Conservation (phyloP, 2,888 invertebrate species). For the Eristalinus sepulchralis region DNA sequence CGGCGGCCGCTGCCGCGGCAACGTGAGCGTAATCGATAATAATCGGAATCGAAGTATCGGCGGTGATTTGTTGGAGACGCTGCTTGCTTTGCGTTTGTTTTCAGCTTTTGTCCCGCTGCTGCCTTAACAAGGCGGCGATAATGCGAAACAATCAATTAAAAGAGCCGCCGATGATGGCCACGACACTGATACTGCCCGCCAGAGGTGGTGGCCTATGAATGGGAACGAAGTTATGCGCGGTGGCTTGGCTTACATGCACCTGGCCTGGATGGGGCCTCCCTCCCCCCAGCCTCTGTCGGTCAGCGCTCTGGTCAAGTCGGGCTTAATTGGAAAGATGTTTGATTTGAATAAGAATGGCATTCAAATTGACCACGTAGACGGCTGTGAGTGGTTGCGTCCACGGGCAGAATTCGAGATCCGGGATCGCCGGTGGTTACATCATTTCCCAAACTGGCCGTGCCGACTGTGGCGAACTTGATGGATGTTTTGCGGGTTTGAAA, state of each 20-base stretch:
- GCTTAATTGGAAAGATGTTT: constrained; percentile 55
- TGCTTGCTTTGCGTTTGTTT: constrained; percentile 48
- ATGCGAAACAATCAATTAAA: constrained; percentile 70
- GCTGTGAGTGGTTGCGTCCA: neutral
- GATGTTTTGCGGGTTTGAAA: neutral
- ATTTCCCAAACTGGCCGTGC: neutral
- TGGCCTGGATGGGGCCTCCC: constrained; percentile 38
- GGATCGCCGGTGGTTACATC: neutral
- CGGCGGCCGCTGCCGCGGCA: constrained; percentile 51
- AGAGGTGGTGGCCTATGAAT: constrained; percentile 31
- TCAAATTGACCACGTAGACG: constrained; percentile 41
- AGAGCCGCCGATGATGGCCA: constrained; percentile 57
- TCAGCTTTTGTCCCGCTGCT: constrained; percentile 55
- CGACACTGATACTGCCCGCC: constrained; percentile 41
- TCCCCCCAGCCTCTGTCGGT: neutral
- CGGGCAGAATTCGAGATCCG: neutral
- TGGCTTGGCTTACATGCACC: constrained; percentile 34
- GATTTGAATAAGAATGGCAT: constrained; percentile 60
- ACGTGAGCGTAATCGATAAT: constrained; percentile 70
- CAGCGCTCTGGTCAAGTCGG: neutral
- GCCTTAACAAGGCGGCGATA: constrained; percentile 63
- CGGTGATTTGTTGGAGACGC: constrained; percentile 70
- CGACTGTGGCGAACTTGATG: neutral
- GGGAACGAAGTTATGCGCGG: constrained; percentile 29
- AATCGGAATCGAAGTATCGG: constrained; percentile 65